Evolutionary conservation across 2,797 vertebrate genomes (phyloP).

Genomic region (Eupleurogrammus muticus): DNA sequence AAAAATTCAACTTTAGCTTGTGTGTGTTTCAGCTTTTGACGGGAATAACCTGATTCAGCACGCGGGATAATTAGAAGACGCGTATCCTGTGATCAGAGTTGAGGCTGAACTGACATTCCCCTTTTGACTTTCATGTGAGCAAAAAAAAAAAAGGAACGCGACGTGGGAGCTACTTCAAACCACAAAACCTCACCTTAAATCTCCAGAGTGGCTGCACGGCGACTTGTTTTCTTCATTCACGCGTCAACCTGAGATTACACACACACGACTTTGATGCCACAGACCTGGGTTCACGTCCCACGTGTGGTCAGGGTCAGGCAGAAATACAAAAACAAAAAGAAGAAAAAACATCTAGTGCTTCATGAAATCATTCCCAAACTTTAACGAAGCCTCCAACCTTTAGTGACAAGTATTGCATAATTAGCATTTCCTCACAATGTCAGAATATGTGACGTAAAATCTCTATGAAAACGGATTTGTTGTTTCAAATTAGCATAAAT

Average conservation of each 20-base stretch:
- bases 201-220: conserved; percentile 41
- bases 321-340: too few relatives aligned
- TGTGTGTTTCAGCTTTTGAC: conserved; percentile 28
- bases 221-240: conserved; percentile 55
- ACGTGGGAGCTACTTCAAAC: conserved; percentile 43
- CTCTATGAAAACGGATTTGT: not conserved
- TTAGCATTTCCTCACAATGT: too few relatives aligned
- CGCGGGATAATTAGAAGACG: conserved; percentile 48
- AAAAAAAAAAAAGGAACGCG: conserved; percentile 37
- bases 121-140: conserved; percentile 50
- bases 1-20: not conserved
- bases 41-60: conserved; percentile 21
- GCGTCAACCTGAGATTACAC: not conserved
- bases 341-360: too few relatives aligned
- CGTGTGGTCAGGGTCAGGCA: too few relatives aligned
- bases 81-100: conserved; percentile 32
- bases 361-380: too few relatives aligned
- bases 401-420: too few relatives aligned
- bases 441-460: not conserved
- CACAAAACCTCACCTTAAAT: conserved; percentile 20
- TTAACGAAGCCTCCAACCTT: too few relatives aligned
- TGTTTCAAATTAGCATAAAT: too few relatives aligned
- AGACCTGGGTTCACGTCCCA: too few relatives aligned
- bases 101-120: conserved; percentile 31
- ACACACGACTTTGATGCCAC: not conserved